Base-by-base conservation (phyloP, 92 coral and sea anemone species). In the Phymanthus crucifer region DNA sequence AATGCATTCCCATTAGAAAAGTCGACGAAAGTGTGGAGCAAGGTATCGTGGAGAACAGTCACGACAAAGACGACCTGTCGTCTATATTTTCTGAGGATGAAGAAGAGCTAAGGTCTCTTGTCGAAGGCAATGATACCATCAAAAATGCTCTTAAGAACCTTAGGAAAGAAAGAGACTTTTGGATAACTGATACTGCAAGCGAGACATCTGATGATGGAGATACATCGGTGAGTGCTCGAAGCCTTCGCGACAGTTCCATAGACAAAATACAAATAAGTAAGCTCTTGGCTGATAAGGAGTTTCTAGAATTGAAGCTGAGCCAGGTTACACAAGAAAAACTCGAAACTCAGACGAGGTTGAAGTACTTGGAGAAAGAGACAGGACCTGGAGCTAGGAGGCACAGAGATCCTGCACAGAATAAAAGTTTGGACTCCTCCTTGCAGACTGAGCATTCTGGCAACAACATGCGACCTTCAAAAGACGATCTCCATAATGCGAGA, bases 131-230 rank as follows among this genome's bases (percentile, higher is more conserved):
- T 65, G 83, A 80, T 23, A 85, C 81, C 3, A 54, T 87, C 10
- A 76, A 86, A 72, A 85, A 87, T 26, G 90, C 94, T 11, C 80
- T 87, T 23, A 81, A 24, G 57, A 88, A 83, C 52, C 74, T 83
- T 21, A 78, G 89, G 57, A 83, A 77, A 43, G 90, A 90, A 66
- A 70, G 81, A 34, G 77, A 87, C 68, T 68, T 74, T 47, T 81
- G 83, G 54, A 47, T 78, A 23, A 77, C 88, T 6, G 97, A 93
- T 72, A 87, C 94, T 3, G 84, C 84, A 56, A 93, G 97, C 72
- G 97, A 93, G 58, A 85, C 84, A 13, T 93, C 92, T 26, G 97
- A 93, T 33, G 94, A 93, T 72, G 54, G 79, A 61, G 90, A 65
- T 56, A 73, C 77, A 16, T 57, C 77, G 35, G 57, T 74, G 32